Base-by-base conservation (phyloP, 2,888 invertebrate species). In the Nomada fabriciana region DNA sequence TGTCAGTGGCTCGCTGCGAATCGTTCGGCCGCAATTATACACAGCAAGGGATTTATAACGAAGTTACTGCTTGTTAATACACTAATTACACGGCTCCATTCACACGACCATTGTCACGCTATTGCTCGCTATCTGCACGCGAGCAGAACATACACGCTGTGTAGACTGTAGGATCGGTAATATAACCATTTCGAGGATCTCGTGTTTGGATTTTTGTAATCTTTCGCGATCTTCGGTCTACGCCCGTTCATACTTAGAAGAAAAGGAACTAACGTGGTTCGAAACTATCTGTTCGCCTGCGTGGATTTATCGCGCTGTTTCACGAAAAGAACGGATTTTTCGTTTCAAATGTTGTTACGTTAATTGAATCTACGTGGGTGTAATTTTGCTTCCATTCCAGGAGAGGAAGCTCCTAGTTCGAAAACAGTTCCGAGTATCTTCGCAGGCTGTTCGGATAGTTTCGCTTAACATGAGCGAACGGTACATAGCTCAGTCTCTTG, bases 11-110 rank as follows among this genome's bases (percentile, higher is more conserved):
- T 72, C 67, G 80, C 76, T 73, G 57, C 74, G 70, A 77, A 74
- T 82, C 75, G 82, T 78, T 71, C 77, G 69, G 29, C 43, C 68
- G 47, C 79, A 73, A 80, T 86, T 75, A 85, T 71, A 75, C 79
- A 77, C 76, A 82, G 83, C 71, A 64, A 78, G 78, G 76, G 71
- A 82, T 81, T 83, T 79, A 55, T 84, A 88, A 87, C 83, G 70
- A 82, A 78, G 74, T 86, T 86, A 83, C 80, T 80, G 80, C 78
- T 84, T 71, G 82, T 88, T 87, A 79, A 88, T 87, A 84, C 84
- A 73, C 81, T 90, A 90, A 89, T 89, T 90, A 88, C 84, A 88
- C 73, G 80, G 73, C 80, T 71, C 80, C 73, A 76, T 83, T 83
- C 81, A 60, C 77, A 77, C 81, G 74, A 73, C 70, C 72, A 64